These are phyloP conservation scores for Argyrosomus japonicus DNA, from an alignment of 2,113 vertebrate species.

Conservation along the genomic window DNA sequence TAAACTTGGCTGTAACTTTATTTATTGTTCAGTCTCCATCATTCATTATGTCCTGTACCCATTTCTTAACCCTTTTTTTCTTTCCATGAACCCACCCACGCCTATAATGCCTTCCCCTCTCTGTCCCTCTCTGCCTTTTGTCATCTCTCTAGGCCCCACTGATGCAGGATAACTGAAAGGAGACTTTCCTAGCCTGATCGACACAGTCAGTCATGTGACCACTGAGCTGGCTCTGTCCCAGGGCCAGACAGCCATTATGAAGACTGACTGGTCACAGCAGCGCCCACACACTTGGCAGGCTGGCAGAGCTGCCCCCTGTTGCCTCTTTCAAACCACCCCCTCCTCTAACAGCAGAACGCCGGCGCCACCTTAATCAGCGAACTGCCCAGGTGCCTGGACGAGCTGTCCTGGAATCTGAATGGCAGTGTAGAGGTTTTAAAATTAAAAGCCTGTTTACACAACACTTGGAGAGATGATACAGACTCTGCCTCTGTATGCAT, in stretches of 20 bases:
- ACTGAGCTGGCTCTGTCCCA: conserved; percentile 66
- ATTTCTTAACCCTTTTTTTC: background rate
- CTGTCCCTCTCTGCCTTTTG: conserved; percentile 23
- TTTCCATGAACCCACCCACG: background rate
- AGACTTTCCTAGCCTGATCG: conserved; percentile 51
- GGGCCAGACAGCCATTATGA: conserved; percentile 71
- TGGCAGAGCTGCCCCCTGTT: conserved; percentile 67
- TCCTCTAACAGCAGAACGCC: conserved; percentile 53
- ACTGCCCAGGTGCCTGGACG: conserved; percentile 64
- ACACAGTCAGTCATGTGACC: conserved; percentile 62
- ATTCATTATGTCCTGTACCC: background rate
- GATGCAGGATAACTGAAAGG: conserved; percentile 41
- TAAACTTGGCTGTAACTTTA: background rate
- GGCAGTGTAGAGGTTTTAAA: conserved; percentile 55
- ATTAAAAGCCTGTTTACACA: conserved; percentile 60
- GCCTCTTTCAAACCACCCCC: conserved; percentile 63
- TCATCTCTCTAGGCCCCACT: conserved; percentile 33
- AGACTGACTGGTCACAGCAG: conserved; percentile 75
- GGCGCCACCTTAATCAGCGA: conserved; percentile 69
- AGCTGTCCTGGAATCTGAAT: conserved; percentile 45
- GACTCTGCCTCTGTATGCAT: conserved; percentile 28
- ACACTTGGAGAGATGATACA: conserved; percentile 8
- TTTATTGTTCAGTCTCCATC: background rate
- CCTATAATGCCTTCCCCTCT: background rate
- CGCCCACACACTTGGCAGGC: conserved; percentile 76